These are phyloP conservation scores for Meloe dianella DNA, from an alignment of 2,888 invertebrate species.

Conservation along the genomic window DNA sequence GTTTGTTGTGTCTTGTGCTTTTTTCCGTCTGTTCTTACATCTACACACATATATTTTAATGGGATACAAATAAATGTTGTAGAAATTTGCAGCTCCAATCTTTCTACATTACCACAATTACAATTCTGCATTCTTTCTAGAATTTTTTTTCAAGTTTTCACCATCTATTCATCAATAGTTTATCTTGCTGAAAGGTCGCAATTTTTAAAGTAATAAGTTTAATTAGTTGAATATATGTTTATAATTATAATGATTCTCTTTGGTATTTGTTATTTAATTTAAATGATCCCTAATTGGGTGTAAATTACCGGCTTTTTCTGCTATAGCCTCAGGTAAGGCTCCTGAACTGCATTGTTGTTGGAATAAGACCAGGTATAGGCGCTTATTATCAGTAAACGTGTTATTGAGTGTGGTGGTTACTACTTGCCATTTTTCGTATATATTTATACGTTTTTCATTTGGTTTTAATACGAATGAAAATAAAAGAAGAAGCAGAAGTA, in stretches of 20 bases:
- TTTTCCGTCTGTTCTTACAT: conserved; percentile 24
- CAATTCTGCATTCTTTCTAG: conserved; percentile 9
- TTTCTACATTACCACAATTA: conserved; percentile 13
- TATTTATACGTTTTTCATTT: no score
- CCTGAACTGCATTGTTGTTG: conserved; percentile 46
- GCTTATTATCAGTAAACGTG: conserved; percentile 32
- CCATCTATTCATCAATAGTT: background rate
- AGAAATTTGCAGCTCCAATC: conserved; percentile 21
- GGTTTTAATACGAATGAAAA: no score
- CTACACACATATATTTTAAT: conserved; percentile 18
- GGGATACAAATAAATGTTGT: conserved; percentile 30
- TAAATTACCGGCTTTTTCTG: conserved; percentile 53
- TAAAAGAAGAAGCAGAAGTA: no score
- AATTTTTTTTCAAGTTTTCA: conserved; percentile 29
- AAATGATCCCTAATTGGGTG: conserved; percentile 54
- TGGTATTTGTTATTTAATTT: conserved; percentile 55
- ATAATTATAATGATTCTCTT: conserved; percentile 40
- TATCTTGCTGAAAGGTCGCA: background rate
- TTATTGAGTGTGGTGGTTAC: conserved; percentile 23
- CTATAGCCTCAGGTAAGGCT: conserved; percentile 49
- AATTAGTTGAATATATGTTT: background rate
- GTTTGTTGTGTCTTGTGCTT: conserved; percentile 18
- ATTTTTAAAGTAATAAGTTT: background rate
- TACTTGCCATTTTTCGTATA: conserved; percentile 3
- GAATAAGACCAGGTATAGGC: conserved; percentile 30